Conservation (phyloP, 2,113 vertebrate genomes). For the Suncus etruscus region DNA sequence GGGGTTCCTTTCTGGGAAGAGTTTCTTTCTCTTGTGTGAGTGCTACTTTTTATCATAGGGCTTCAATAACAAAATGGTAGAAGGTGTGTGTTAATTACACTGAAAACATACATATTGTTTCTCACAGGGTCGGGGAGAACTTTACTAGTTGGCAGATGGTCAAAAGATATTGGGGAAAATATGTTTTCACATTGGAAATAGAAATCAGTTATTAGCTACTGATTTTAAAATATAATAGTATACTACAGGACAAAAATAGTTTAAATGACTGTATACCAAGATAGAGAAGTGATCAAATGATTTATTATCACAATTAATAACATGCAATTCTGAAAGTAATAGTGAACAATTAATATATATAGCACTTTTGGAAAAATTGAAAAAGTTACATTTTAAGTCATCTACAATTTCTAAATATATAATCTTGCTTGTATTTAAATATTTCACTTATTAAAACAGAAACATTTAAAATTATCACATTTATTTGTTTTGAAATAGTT, state of each 20-base stretch:
- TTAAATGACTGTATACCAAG: background rate
- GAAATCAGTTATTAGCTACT: slow-evolving; percentile 14
- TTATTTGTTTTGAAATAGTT: background rate
- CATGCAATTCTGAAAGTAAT: background rate
- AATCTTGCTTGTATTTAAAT: slow-evolving; percentile 12
- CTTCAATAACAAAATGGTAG: background rate
- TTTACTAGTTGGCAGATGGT: no score
- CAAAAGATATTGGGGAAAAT: background rate
- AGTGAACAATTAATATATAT: background rate
- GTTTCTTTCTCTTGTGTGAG: background rate
- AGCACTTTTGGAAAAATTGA: background rate
- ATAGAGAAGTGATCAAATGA: background rate
- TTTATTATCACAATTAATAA: background rate
- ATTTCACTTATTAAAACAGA: background rate
- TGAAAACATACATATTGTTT: no score
- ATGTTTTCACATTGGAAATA: slow-evolving; percentile 20
- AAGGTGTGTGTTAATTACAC: no score
- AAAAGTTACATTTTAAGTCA: background rate
- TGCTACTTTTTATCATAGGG: background rate
- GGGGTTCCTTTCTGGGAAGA: background rate
- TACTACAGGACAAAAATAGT: background rate
- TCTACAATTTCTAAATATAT: background rate
- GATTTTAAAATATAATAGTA: slow-evolving; percentile 1
- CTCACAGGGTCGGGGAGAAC: no score
- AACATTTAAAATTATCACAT: background rate